Evolutionary conservation across 1,140 invertebrate species (phyloP), one percentile per base, ranked within the genome.

Genomic region (Brachystomella parvula): DNA sequence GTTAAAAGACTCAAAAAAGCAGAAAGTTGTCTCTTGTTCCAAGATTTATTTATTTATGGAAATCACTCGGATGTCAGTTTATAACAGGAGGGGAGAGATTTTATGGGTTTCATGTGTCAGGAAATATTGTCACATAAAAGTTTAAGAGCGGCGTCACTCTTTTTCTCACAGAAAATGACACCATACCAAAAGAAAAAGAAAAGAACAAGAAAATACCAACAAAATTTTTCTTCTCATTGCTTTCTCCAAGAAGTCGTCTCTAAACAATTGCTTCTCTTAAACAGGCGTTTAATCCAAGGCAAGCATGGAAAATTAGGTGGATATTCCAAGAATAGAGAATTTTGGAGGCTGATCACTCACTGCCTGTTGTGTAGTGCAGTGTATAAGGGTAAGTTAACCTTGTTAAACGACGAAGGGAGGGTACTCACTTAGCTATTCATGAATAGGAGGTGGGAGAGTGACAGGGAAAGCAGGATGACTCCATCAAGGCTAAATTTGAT

Each of bases 11-110:
- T 6, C 3, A 19, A 24, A 15, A 3, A 24, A 53, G 24, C 12
- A 53, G 49, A 53, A 53, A 53, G 49, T 53, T 53, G 49, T 53
- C 49, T 53, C 49, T 53, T 26, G 49, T 53, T 53, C 24, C 49
- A 32, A 65, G 64, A 65, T 65, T 65, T 65, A 65, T 65, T 65
- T 65, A 65, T 65, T 65, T 65, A 65, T 65, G 64, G 64, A 65
- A 65, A 65, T 65, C 58, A 58, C 39, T 30, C 32, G 30, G 58
- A 35, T 60, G 33, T 60, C 29, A 60, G 12, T 32, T 60, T 60
- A 35, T 60, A 30, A 32, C 32, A 35, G 15, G 58, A 9, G 58
- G 58, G 30, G 9, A 53, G 49, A 53, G 49, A 53, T 53, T 53
- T 15, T 53, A 53, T 53, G 49, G 21, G 49, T 53, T 53, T 53